A percentile compares a stretch with the other conserved stretches of the same genome.
These are phyloP conservation scores for Agrotis clavis DNA, from an alignment of 2,888 invertebrate genomes.

Conservation along the genomic window DNA sequence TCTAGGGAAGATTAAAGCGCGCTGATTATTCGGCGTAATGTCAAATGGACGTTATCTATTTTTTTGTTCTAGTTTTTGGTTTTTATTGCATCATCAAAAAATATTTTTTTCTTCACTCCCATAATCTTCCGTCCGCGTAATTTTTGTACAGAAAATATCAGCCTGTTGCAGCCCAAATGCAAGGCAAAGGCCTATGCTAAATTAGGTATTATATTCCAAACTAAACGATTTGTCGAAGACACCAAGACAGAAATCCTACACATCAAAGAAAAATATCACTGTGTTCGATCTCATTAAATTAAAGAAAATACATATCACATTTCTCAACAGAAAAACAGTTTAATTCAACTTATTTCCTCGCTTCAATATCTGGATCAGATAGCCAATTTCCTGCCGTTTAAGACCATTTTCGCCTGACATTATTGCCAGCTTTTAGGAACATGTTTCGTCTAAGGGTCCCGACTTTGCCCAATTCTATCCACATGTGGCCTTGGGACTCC, in stretches of 20 bases:
- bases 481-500: constrained; percentile 46
- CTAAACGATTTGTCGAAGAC: not conserved
- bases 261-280: not conserved
- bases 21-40: too few relatives aligned
- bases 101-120: too few relatives aligned
- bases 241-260: not conserved
- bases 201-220: not conserved
- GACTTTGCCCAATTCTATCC: constrained; percentile 38
- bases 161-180: too few relatives aligned
- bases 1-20: too few relatives aligned
- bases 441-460: constrained; percentile 38
- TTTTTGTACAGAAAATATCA: too few relatives aligned
- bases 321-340: constrained; percentile 23
- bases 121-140: too few relatives aligned
- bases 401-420: constrained; percentile 41
- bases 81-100: too few relatives aligned
- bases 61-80: too few relatives aligned
- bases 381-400: constrained; percentile 55
- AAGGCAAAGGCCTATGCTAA: too few relatives aligned
- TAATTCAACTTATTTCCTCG: constrained; percentile 41
- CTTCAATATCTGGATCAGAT: constrained; percentile 54
- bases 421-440: constrained; percentile 45
- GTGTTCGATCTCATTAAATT: constrained; percentile 8
- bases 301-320: constrained; percentile 2
- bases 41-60: too few relatives aligned